Percentiles rank a stretch among this genome's conserved stretches.
Conservation (phyloP, 2,113 vertebrate genomes). For the Myotis davidii region DNA sequence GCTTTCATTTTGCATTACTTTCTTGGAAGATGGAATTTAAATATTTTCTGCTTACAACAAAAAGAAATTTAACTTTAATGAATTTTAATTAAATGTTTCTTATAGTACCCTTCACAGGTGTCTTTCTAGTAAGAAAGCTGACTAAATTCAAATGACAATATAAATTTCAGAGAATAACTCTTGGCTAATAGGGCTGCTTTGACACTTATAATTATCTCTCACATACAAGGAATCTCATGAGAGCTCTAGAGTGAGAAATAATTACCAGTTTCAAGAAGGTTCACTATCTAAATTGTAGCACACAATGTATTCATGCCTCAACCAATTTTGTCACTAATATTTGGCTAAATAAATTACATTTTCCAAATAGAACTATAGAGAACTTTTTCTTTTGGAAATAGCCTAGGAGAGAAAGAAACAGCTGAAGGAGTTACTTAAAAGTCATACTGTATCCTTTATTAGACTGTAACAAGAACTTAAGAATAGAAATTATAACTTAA, state of each 20-base stretch:
- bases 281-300: background rate
- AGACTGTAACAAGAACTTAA: conserved; percentile 10
- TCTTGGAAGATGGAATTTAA: conserved; percentile 5
- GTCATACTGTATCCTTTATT: background rate
- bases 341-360: background rate
- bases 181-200: background rate
- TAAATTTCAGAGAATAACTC: conserved; percentile 19
- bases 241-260: conserved; percentile 10
- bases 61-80: background rate
- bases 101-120: background rate
- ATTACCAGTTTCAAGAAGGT: background rate
- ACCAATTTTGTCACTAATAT: background rate
- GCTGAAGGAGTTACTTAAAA: background rate
- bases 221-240: background rate
- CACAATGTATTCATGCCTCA: conserved; percentile 26
- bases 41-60: conserved; percentile 29
- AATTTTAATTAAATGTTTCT: conserved; percentile 43
- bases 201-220: background rate
- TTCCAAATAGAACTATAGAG: background rate
- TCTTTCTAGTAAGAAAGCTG: background rate
- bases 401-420: background rate
- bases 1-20: conserved; percentile 25
- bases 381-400: background rate
- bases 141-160: conserved; percentile 18
- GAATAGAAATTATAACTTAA: background rate